Percentiles rank a stretch among this genome's conserved stretches.
Conservation (phyloP, 2,113 vertebrate genomes). For the Semnornis frantzii region DNA sequence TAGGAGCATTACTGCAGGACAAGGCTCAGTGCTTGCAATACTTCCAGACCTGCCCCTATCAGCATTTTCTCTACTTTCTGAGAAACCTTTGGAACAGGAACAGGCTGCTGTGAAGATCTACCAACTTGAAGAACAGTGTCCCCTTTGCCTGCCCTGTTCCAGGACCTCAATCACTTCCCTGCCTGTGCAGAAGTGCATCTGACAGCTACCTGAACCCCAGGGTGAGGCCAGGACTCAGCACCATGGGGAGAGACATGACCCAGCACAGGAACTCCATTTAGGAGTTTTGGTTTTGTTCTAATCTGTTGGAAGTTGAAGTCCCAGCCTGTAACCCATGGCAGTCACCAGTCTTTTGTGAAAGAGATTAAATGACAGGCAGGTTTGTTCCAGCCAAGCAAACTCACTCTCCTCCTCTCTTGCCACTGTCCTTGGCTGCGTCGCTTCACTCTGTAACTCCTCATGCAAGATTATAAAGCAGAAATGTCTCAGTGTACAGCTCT, state of each 20-base stretch:
- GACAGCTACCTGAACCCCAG: not conserved
- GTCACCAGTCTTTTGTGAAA: not conserved
- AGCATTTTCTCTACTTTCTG: not conserved
- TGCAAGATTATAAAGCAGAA: not conserved
- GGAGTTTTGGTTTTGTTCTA: not conserved
- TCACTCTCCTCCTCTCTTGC: not conserved
- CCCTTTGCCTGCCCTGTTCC: not conserved
- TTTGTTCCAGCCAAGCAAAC: not conserved
- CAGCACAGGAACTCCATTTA: not conserved
- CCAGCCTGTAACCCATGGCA: not conserved
- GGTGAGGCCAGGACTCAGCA: not conserved
- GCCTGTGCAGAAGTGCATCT: not conserved
- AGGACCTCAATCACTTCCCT: not conserved
- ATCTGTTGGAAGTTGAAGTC: not conserved
- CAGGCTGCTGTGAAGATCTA: not conserved
- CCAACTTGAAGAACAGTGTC: not conserved
- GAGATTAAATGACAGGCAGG: not conserved
- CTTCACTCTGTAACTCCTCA: not conserved
- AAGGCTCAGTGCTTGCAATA: not conserved
- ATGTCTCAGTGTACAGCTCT: not conserved
- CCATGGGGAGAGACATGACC: rapidly evolving
- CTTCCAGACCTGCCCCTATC: not conserved
- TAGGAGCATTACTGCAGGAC: not conserved
- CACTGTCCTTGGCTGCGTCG: not conserved
- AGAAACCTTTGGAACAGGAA: not conserved